A percentile compares a stretch with the other conserved stretches of the same genome.
These are phyloP conservation scores for Andrena bicolor DNA, from an alignment of 2,888 invertebrate genomes.

Conservation along the genomic window DNA sequence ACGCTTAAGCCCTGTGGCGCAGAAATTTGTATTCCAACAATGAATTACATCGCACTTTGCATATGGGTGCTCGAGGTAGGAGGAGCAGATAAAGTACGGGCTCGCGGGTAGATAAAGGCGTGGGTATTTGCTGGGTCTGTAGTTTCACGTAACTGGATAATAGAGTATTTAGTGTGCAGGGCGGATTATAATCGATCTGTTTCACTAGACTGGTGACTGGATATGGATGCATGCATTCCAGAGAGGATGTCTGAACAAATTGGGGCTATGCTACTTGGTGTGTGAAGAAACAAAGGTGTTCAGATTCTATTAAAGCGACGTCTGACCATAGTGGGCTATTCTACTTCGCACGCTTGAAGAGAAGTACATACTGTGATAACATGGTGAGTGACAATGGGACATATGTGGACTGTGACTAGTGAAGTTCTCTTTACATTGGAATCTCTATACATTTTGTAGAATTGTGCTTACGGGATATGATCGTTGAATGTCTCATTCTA, in stretches of 20 bases:
- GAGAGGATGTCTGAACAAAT: neutral
- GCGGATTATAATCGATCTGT: no score
- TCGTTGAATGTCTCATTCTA: neutral
- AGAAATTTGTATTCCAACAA: conserved; percentile 25
- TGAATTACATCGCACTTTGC: neutral
- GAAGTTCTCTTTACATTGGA: no score
- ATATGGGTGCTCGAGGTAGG: neutral
- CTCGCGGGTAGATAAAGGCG: neutral
- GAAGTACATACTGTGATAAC: no score
- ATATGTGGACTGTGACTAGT: no score
- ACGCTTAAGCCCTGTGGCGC: neutral
- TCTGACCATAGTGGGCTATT: neutral
- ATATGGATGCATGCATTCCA: no score
- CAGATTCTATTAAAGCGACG: neutral
- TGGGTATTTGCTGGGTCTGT: neutral
- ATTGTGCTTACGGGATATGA: no score
- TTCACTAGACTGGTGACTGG: neutral
- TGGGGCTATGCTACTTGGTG: neutral
- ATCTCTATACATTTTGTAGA: no score
- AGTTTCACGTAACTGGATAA: neutral
- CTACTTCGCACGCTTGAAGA: neutral
- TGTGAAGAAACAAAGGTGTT: neutral
- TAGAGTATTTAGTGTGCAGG: neutral
- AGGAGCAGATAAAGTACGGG: neutral
- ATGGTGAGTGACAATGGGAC: no score